Percentiles rank a stretch among this genome's conserved stretches.
phyloP scores from a whole-genome alignment of 2,888 invertebrate genomes.

The Tetragonisca angustula region DNA sequence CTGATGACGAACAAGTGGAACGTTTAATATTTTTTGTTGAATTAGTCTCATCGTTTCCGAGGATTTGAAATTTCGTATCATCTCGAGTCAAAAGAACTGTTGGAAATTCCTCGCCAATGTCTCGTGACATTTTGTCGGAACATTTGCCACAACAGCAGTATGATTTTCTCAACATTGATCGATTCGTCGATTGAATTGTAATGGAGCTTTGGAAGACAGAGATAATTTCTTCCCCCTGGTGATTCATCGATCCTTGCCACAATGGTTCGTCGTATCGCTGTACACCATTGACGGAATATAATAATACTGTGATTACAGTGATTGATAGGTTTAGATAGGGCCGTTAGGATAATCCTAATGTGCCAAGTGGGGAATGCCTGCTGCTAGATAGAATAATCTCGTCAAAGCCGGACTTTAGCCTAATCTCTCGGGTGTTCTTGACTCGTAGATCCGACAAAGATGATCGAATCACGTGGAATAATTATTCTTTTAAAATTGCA shows the following conservation, averaged over 20 bases:
- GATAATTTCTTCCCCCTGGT: neutral
- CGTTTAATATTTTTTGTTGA: too few species aligned
- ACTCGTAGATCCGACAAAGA: too few species aligned
- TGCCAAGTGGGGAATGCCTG: neutral
- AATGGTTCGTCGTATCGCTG: neutral
- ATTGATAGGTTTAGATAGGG: slow-evolving; percentile 1
- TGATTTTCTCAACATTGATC: neutral
- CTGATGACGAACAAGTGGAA: too few species aligned
- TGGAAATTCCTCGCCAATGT: neutral
- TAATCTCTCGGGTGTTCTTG: neutral
- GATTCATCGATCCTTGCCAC: neutral
- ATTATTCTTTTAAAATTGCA: too few species aligned
- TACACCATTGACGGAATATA: neutral
- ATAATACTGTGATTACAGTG: slow-evolving; percentile 20
- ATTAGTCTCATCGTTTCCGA: too few species aligned
- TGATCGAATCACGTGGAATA: neutral
- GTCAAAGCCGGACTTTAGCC: neutral
- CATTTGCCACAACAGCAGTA: neutral
- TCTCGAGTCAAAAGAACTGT: too few species aligned
- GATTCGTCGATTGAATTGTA: neutral
- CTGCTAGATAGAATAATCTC: neutral
- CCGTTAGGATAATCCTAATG: neutral
- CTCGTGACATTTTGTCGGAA: neutral
- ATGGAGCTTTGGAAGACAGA: neutral
- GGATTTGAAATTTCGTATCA: too few species aligned